Percentiles rank a stretch among this genome's conserved stretches.
Conservation (phyloP, 2,113 vertebrate species). For the Ammodytes dubius region DNA sequence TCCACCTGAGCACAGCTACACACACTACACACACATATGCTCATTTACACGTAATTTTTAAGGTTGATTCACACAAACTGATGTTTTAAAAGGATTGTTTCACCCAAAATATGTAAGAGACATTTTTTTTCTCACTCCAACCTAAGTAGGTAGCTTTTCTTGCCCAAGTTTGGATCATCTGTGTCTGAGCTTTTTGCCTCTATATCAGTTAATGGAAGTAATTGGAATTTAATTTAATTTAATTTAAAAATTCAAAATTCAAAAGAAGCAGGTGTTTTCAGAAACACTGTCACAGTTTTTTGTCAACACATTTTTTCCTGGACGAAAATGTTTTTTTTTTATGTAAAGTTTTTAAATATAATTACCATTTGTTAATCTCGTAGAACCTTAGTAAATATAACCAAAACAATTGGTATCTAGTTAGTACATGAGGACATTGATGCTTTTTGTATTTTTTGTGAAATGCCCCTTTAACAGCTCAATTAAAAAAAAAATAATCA, state of each 20-base stretch:
- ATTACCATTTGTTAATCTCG: background rate
- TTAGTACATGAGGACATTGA: background rate
- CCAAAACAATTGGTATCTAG: background rate
- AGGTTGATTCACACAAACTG: background rate
- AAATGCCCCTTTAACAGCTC: background rate
- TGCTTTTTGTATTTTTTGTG: background rate
- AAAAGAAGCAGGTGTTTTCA: background rate
- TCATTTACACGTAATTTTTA: conserved; percentile 17
- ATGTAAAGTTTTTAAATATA: background rate
- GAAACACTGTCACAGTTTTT: background rate
- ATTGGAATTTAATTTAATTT: background rate
- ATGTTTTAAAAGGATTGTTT: background rate
- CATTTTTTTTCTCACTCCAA: background rate
- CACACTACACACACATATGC: conserved; percentile 29
- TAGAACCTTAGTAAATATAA: background rate
- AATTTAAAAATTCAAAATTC: background rate
- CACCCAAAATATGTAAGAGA: too few relatives aligned
- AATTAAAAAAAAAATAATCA: too few relatives aligned
- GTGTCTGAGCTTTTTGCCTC: background rate
- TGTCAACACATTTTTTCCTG: too few relatives aligned
- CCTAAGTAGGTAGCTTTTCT: background rate
- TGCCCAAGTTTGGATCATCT: background rate
- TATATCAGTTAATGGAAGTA: background rate
- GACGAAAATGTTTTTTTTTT: too few relatives aligned
- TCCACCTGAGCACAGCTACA: conserved; percentile 56